phyloP scores from a whole-genome alignment of 2,113 vertebrate species.

The Dicrurus megarhynchus region DNA sequence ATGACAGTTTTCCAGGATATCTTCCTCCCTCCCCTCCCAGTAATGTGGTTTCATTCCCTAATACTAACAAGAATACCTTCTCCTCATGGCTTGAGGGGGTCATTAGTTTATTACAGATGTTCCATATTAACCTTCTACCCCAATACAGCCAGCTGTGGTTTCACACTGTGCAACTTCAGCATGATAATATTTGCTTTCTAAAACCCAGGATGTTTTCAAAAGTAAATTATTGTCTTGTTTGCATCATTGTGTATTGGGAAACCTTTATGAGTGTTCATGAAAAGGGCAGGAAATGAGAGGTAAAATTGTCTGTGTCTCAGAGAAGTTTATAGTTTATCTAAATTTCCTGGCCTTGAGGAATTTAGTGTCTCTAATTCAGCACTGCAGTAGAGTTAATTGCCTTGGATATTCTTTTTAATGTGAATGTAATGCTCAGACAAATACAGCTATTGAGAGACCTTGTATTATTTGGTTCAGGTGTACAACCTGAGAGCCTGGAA shows the following conservation, averaged over 20 bases:
- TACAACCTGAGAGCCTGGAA: not conserved
- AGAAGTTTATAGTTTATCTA: conserved; percentile 13
- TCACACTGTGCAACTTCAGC: not conserved
- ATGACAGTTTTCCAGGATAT: not conserved
- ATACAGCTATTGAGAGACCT: not conserved
- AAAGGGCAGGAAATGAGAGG: conserved; percentile 31
- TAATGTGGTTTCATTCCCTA: not conserved
- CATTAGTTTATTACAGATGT: not conserved
- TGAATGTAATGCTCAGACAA: not conserved
- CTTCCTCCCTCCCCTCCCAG: not conserved
- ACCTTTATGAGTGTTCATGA: not conserved
- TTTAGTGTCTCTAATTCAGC: not conserved
- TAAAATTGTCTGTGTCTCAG: not conserved
- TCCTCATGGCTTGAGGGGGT: not conserved
- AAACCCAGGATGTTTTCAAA: not conserved
- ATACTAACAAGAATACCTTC: not conserved
- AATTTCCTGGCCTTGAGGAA: conserved; percentile 13
- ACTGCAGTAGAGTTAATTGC: not conserved
- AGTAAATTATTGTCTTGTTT: not conserved
- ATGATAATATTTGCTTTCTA: not conserved
- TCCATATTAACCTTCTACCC: not conserved
- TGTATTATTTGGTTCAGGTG: not conserved
- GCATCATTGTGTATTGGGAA: not conserved
- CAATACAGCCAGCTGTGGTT: not conserved
- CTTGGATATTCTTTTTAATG: not conserved